Conservation (phyloP, 2,797 vertebrate genomes). For the Cercopithecus mitis region DNA sequence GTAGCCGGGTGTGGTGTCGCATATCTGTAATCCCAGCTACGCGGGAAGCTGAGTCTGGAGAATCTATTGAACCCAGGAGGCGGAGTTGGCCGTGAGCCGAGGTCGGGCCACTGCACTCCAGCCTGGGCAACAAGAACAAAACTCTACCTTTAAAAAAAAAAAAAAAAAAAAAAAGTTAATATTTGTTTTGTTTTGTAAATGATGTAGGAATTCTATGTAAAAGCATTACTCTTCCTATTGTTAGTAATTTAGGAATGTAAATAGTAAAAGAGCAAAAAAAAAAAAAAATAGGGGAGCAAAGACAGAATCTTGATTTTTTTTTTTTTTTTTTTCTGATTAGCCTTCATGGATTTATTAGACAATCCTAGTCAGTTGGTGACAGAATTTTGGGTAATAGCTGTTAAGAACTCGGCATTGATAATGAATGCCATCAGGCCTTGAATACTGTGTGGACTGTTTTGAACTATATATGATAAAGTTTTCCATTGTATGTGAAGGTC, state of each 20-base stretch:
- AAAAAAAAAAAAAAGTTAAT: not conserved
- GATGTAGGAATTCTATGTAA: not conserved
- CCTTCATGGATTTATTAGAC: not conserved
- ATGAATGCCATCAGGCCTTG: not conserved
- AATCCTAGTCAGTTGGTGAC: accelerated
- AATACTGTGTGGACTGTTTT: not conserved
- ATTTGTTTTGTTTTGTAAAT: not conserved
- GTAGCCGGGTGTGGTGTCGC: too few species aligned
- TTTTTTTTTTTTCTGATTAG: not conserved
- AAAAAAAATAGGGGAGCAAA: too few species aligned
- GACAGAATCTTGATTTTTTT: not conserved
- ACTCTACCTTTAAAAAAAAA: too few species aligned
- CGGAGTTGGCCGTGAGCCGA: too few species aligned
- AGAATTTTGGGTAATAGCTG: not conserved
- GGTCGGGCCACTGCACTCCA: too few species aligned
- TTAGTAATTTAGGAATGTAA: not conserved
- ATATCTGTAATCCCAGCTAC: too few species aligned
- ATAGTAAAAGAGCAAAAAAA: not conserved
- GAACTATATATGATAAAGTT: conserved; percentile 27
- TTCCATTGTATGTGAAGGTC: conserved; percentile 72
- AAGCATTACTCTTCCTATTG: not conserved
- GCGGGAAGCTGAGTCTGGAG: too few species aligned
- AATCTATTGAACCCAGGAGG: too few species aligned
- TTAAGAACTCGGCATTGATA: not conserved
- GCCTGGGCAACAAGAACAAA: too few species aligned